Evolutionary conservation across 2,888 invertebrate species (phyloP).

Genomic region (Mamestra brassicae): DNA sequence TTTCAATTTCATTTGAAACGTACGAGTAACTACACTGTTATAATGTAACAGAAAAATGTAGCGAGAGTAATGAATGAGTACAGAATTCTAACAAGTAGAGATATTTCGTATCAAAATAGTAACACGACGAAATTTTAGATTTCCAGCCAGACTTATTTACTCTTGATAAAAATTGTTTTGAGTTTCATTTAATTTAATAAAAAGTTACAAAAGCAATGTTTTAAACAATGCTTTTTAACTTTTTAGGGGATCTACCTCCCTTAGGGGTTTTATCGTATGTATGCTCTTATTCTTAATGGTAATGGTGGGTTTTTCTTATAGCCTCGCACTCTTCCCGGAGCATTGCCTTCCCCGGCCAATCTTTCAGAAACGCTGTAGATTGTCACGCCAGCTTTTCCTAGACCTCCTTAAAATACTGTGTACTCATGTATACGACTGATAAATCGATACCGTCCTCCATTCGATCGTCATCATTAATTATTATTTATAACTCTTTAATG

Average conservation of each 20-base stretch:
- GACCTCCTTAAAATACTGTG: no score
- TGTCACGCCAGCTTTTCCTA: no score
- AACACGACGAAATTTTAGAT: not conserved
- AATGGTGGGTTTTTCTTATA: not conserved
- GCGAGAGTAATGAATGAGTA: not conserved
- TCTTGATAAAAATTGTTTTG: no score
- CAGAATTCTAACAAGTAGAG: not conserved
- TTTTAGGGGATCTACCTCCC: no score
- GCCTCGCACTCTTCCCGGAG: not conserved
- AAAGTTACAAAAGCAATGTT: no score
- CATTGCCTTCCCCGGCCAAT: no score
- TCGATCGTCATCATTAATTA: conserved; percentile 1
- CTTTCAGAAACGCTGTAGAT: no score
- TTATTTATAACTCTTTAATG: not conserved
- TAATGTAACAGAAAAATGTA: not conserved
- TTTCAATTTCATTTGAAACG: conserved; percentile 1
- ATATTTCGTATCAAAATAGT: not conserved
- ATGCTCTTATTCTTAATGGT: not conserved
- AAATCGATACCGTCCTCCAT: not conserved
- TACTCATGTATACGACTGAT: not conserved
- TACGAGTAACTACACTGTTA: not conserved
- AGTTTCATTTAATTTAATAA: no score
- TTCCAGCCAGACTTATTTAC: not conserved
- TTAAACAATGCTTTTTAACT: no score
- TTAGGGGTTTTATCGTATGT: no score